Conservation (phyloP, 2,113 vertebrate species). For the Bufo bufo region DNA sequence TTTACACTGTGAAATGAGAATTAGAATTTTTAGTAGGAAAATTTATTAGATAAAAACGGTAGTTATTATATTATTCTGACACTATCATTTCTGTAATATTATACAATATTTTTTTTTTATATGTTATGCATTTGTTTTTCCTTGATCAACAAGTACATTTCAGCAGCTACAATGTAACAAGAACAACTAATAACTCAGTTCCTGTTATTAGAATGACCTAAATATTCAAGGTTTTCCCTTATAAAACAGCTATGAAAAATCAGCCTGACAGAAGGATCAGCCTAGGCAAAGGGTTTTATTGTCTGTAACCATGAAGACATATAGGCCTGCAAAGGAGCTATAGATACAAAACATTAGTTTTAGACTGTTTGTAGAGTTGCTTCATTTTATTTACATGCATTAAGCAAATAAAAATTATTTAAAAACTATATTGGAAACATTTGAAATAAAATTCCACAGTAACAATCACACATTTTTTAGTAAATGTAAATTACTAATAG, state of each 20-base stretch:
- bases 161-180: not conserved
- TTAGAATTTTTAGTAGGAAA: not conserved
- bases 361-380: too few relatives aligned
- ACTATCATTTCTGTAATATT: not conserved
- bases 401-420: not conserved
- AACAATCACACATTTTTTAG: not conserved
- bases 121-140: not conserved
- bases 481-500: not conserved
- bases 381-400: not conserved
- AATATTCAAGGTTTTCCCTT: not conserved
- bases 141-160: slow-evolving; percentile 55
- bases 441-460: not conserved
- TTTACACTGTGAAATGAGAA: not conserved
- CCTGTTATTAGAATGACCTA: not conserved
- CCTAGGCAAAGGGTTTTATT: not conserved
- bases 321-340: not conserved
- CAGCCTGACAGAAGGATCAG: not conserved
- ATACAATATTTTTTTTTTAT: not conserved
- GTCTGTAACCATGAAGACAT: not conserved
- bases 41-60: not conserved
- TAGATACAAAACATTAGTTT: not conserved
- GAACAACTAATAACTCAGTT: not conserved
- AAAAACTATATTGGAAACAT: not conserved
- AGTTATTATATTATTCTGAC: not conserved
- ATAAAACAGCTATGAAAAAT: not conserved